Percentiles rank a stretch among this genome's conserved stretches.
These are phyloP conservation scores for Burhinus bistriatus DNA, from an alignment of 2,113 vertebrate genomes.

Conservation along the genomic window DNA sequence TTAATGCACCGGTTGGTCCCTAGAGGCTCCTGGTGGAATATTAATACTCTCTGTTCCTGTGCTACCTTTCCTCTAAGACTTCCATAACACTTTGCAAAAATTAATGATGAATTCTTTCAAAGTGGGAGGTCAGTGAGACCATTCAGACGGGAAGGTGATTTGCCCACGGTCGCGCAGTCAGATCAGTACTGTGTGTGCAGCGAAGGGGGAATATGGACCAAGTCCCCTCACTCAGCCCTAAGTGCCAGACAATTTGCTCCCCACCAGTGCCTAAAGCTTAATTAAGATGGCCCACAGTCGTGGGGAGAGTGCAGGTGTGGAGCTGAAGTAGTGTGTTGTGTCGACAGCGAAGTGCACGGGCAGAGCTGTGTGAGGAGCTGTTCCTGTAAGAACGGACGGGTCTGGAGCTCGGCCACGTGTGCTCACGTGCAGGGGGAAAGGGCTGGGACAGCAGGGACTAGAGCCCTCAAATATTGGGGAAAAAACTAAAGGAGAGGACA, in stretches of 20 bases:
- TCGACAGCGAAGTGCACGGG: neutral
- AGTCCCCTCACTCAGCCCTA: neutral
- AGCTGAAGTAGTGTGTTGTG: neutral
- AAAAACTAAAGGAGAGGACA: neutral
- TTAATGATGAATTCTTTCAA: neutral
- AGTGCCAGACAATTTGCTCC: neutral
- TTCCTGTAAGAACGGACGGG: neutral
- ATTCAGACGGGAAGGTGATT: neutral
- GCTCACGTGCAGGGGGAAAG: neutral
- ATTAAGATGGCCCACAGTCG: accelerated
- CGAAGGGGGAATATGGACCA: neutral
- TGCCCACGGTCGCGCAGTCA: accelerated
- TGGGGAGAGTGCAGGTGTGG: neutral
- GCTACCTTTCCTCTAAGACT: neutral
- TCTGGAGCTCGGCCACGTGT: neutral
- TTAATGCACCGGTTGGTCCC: neutral
- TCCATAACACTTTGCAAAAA: neutral
- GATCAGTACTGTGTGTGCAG: neutral
- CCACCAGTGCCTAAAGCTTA: neutral
- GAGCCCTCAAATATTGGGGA: neutral
- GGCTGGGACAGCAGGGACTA: neutral
- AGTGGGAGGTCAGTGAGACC: neutral
- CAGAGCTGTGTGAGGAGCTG: neutral
- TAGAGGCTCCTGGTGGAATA: neutral
- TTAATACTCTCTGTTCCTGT: neutral